phyloP scores from a whole-genome alignment of 2,888 invertebrate genomes.

The Hirudinaria manillensis region DNA sequence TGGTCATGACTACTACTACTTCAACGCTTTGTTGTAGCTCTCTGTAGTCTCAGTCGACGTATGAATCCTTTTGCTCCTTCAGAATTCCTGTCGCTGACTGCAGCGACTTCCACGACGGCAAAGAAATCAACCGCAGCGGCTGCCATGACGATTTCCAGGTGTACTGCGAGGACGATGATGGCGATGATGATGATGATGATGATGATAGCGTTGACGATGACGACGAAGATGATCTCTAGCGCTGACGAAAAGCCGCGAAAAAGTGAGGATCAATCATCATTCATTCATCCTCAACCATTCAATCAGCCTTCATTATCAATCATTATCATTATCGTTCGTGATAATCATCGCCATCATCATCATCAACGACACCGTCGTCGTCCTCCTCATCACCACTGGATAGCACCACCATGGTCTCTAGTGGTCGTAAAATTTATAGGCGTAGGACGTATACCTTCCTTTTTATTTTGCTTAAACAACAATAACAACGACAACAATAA shows the following conservation, averaged over 20 bases:
- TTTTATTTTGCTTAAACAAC: not conserved
- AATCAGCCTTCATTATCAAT: not conserved
- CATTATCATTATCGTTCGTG: not conserved
- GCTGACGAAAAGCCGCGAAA: not conserved
- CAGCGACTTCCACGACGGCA: no score
- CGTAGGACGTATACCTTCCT: not conserved
- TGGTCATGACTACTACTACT: no score
- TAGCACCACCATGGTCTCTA: not conserved
- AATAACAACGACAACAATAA: no score
- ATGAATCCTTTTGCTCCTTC: no score
- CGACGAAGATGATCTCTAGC: not conserved
- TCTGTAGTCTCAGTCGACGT: no score
- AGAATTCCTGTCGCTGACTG: no score
- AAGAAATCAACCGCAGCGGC: no score
- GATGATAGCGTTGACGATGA: not conserved
- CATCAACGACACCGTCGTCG: not conserved
- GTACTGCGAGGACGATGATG: not conserved
- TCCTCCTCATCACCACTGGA: not conserved
- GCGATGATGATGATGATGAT: not conserved
- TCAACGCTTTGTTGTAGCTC: no score
- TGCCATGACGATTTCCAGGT: not conserved
- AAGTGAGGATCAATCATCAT: not conserved
- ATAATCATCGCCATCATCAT: slow-evolving; percentile 5
- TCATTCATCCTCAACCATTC: not conserved
- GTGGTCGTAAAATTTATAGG: not conserved